Evolutionary conservation across 2,888 invertebrate genomes (phyloP).

Genomic region (Lingula anatina): DNA sequence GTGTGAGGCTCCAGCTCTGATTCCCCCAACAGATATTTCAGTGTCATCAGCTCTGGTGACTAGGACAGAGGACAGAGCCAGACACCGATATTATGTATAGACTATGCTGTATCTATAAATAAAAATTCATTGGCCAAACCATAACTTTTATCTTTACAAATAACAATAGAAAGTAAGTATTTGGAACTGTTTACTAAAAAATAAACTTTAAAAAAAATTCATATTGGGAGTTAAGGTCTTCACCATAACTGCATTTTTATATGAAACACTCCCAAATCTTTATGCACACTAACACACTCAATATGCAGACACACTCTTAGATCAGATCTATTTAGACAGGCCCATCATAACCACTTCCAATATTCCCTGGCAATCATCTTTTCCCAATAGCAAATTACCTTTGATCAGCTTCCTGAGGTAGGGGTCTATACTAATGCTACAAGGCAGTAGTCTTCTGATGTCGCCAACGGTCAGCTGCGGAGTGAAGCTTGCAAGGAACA

Average conservation of each 20-base stretch:
- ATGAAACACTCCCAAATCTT: neutral
- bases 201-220: neutral
- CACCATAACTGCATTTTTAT: neutral
- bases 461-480: conserved; percentile 54
- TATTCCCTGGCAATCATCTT: neutral
- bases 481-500: conserved; percentile 71
- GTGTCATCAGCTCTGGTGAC: too few relatives aligned
- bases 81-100: too few relatives aligned
- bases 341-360: neutral
- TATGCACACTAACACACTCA: too few relatives aligned
- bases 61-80: too few relatives aligned
- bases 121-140: too few relatives aligned
- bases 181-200: too few relatives aligned
- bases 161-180: too few relatives aligned
- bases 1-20: too few relatives aligned
- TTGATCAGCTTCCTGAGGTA: conserved; percentile 94
- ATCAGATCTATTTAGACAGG: neutral
- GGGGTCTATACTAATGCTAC: conserved; percentile 97
- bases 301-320: neutral
- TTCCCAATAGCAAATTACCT: conserved; percentile 59
- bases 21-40: too few relatives aligned
- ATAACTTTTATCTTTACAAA: too few relatives aligned
- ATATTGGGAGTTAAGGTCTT: neutral
- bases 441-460: conserved; percentile 90
- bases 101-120: too few relatives aligned